Evolutionary conservation across 2,797 vertebrate species (phyloP).

Genomic region (Chrosomus eos): DNA sequence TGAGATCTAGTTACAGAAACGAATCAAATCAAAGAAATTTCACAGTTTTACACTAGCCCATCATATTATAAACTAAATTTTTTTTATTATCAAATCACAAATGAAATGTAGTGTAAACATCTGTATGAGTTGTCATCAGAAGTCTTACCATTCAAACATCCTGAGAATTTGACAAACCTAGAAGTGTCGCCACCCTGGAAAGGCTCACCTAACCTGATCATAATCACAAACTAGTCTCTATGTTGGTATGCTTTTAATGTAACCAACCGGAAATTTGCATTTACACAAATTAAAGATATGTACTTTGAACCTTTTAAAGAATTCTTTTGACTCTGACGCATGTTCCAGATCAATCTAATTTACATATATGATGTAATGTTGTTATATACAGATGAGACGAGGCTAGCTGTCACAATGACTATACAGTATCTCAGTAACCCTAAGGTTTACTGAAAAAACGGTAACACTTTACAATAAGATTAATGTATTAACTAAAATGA

Average conservation of each 20-base stretch:
- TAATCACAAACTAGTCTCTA: not conserved
- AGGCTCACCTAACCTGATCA: constrained; percentile 3
- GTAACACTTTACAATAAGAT: too few species aligned
- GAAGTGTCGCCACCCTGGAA: not conserved
- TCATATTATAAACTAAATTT: not conserved
- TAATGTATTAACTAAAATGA: too few species aligned
- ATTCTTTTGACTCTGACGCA: not conserved
- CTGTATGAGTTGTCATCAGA: not conserved
- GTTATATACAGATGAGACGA: not conserved
- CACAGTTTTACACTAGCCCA: not conserved
- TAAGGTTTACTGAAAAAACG: too few species aligned
- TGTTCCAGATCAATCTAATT: not conserved
- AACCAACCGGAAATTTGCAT: constrained; percentile 19
- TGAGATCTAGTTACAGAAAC: not conserved
- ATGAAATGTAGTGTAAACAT: not conserved
- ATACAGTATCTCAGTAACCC: not conserved
- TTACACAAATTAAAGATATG: not conserved
- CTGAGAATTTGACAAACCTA: not conserved
- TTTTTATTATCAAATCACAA: not conserved
- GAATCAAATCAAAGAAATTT: not conserved
- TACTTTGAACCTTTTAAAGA: not conserved
- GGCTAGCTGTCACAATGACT: not conserved
- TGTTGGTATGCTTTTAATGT: not conserved
- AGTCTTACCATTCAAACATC: not conserved
- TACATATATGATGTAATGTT: not conserved